These are phyloP conservation scores for Atherinomorus stipes DNA, from an alignment of 2,113 vertebrate genomes.

Conservation along the genomic window DNA sequence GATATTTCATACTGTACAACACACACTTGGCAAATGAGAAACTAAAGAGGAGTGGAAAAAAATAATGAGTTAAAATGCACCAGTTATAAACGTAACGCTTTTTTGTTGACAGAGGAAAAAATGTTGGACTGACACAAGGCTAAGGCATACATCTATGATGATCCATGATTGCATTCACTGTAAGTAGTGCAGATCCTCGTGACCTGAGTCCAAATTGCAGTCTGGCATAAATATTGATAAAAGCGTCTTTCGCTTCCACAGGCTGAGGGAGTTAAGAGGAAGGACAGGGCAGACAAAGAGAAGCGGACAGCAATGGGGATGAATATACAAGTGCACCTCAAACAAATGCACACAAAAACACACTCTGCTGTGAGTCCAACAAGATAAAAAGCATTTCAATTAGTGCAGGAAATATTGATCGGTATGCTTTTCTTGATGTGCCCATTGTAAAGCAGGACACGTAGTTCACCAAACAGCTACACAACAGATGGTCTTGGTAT, in stretches of 20 bases:
- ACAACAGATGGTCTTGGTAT: slow-evolving; percentile 65
- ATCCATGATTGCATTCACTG: slow-evolving; percentile 30
- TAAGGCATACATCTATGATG: slow-evolving; percentile 24
- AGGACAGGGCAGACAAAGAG: slow-evolving; percentile 63
- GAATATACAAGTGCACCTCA: slow-evolving; percentile 60
- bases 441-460: slow-evolving; percentile 75
- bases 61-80: slow-evolving; percentile 2
- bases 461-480: slow-evolving; percentile 71
- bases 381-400: slow-evolving; percentile 85
- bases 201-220: slow-evolving; percentile 60
- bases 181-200: slow-evolving; percentile 48
- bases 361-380: slow-evolving; percentile 60
- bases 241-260: slow-evolving; percentile 49
- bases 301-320: slow-evolving; percentile 52
- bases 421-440: slow-evolving; percentile 78
- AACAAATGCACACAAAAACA: slow-evolving; percentile 20
- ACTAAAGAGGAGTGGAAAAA: not conserved
- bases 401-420: slow-evolving; percentile 86
- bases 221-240: slow-evolving; percentile 71
- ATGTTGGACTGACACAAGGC: slow-evolving; percentile 9
- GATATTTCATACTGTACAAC: not conserved
- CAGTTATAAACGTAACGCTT: not conserved
- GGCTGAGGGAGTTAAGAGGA: slow-evolving; percentile 68
- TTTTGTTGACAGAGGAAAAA: not conserved
- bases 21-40: slow-evolving; percentile 6